phyloP scores from a whole-genome alignment of 2,888 invertebrate genomes.

The Colletes collaris region DNA sequence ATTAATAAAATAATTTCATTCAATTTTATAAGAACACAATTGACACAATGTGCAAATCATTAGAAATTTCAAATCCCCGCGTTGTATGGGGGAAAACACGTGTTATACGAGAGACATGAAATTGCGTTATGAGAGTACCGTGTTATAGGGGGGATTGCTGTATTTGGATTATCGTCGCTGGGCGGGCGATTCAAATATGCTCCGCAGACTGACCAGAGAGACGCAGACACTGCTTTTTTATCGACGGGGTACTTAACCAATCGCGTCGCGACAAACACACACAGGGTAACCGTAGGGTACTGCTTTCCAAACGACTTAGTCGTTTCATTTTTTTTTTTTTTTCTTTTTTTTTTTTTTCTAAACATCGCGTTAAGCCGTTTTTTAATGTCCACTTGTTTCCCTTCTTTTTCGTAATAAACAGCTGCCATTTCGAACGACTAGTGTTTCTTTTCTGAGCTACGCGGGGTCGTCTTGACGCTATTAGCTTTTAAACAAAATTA shows the following conservation, averaged over 20 bases:
- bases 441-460: background rate
- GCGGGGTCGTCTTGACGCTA: too few relatives aligned
- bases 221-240: slow-evolving; percentile 35
- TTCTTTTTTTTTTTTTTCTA: background rate
- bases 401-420: slow-evolving; percentile 59
- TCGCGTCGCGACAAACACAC: slow-evolving; percentile 31
- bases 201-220: slow-evolving; percentile 53
- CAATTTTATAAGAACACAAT: too few relatives aligned
- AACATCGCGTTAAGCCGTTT: slow-evolving; percentile 37
- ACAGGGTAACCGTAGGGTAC: slow-evolving; percentile 56
- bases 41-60: too few relatives aligned
- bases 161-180: slow-evolving; percentile 18
- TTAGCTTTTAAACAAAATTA: too few relatives aligned
- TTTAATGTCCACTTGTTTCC: slow-evolving; percentile 36
- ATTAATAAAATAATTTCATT: too few relatives aligned
- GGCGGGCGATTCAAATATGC: slow-evolving; percentile 7
- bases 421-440: slow-evolving; percentile 55
- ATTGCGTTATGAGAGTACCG: too few relatives aligned
- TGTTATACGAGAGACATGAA: too few relatives aligned
- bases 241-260: slow-evolving; percentile 35
- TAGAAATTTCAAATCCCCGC: too few relatives aligned
- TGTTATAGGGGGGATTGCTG: too few relatives aligned
- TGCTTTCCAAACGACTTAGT: slow-evolving; percentile 39
- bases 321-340: slow-evolving; percentile 30
- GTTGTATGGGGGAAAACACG: too few relatives aligned